A percentile compares a stretch with the other conserved stretches of the same genome.
phyloP scores from a whole-genome alignment of 2,888 invertebrate genomes.

The Pecten maximus region DNA sequence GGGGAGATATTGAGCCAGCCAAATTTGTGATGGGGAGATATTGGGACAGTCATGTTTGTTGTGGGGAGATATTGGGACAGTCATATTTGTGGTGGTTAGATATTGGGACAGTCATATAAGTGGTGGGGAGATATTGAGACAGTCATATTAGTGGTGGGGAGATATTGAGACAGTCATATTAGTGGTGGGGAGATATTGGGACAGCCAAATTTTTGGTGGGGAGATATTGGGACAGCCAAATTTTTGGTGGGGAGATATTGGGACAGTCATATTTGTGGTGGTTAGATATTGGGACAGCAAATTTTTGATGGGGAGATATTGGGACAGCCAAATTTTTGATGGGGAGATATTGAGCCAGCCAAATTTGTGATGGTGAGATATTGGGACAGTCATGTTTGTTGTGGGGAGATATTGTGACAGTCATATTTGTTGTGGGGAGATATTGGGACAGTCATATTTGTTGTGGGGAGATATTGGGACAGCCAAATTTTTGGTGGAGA shows the following conservation, averaged over 20 bases:
- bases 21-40: neutral
- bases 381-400: no score
- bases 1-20: no score
- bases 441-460: neutral
- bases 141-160: neutral
- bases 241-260: neutral
- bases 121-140: neutral
- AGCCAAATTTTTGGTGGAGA: neutral
- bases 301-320: no score
- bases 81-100: no score
- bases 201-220: neutral
- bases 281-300: neutral
- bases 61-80: no score
- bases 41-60: neutral
- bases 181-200: neutral
- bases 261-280: neutral
- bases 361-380: no score
- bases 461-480: neutral
- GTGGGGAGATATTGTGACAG: neutral
- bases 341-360: no score
- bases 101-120: no score
- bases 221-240: neutral
- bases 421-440: neutral
- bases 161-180: neutral
- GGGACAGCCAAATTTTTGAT: no score